phyloP scores from a whole-genome alignment of 2,888 invertebrate genomes.

The Tenthredo distinguenda region DNA sequence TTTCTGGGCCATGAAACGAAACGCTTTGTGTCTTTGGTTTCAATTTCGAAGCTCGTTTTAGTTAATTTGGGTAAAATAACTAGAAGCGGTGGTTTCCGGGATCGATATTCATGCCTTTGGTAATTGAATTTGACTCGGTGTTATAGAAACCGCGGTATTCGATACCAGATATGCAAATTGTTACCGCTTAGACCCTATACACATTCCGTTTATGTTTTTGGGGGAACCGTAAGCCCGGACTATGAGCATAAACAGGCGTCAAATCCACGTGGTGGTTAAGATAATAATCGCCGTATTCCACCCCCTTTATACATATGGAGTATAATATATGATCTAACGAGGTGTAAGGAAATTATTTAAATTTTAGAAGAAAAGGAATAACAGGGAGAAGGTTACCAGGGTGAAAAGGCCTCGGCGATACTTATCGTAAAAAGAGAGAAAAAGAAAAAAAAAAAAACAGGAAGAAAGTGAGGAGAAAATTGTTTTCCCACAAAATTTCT shows the following conservation, averaged over 20 bases:
- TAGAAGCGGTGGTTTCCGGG: constrained; percentile 21
- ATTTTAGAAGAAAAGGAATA: neutral
- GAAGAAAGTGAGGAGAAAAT: neutral
- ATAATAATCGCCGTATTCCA: neutral
- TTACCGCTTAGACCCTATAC: constrained; percentile 59
- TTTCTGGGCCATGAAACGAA: too few relatives aligned
- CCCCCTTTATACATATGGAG: neutral
- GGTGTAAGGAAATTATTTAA: too few relatives aligned
- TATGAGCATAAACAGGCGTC: neutral
- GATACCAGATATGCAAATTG: constrained; percentile 71
- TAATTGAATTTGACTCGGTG: constrained; percentile 72
- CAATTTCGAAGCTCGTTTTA: too few relatives aligned
- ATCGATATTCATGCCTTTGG: constrained; percentile 68
- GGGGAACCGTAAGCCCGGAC: neutral
- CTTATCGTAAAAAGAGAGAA: neutral
- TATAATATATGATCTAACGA: too few relatives aligned
- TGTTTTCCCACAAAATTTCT: neutral
- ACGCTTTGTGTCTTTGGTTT: too few relatives aligned
- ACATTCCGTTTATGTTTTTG: neutral
- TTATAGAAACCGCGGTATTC: constrained; percentile 66
- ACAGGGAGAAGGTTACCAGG: neutral
- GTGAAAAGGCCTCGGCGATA: neutral
- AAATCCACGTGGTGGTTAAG: neutral
- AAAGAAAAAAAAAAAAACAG: neutral
- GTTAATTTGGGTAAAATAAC: neutral